phyloP scores from a whole-genome alignment of 2,888 invertebrate species.

The Meandrusa payeni region DNA sequence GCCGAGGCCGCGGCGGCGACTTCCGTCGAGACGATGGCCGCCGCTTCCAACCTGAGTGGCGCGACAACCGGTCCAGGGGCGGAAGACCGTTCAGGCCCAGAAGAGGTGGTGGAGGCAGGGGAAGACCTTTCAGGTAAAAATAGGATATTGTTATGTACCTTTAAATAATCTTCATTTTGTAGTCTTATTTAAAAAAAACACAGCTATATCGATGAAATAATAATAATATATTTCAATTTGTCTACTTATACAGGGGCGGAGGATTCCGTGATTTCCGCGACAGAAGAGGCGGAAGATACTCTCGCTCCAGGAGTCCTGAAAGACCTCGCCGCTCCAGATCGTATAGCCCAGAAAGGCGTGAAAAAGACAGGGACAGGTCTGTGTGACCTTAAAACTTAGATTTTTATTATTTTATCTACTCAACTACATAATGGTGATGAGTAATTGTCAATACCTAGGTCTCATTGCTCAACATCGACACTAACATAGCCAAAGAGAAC shows the following conservation, averaged over 20 bases:
- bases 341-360: conserved; percentile 70
- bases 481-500: too few species aligned
- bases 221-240: too few species aligned
- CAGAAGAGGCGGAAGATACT: conserved; percentile 78
- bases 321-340: conserved; percentile 68
- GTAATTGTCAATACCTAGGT: too few species aligned
- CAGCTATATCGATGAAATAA: too few species aligned
- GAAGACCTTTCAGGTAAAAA: conserved; percentile 66
- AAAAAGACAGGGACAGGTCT: conserved; percentile 75
- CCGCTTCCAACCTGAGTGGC: conserved; percentile 47
- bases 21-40: conserved; percentile 52
- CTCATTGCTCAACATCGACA: too few species aligned
- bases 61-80: conserved; percentile 59
- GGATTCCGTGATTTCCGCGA: conserved; percentile 86
- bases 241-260: too few species aligned
- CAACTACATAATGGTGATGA: too few species aligned
- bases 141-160: too few species aligned
- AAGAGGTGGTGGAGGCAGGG: conserved; percentile 62
- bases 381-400: conserved; percentile 15
- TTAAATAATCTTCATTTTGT: too few species aligned
- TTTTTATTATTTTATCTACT: too few species aligned
- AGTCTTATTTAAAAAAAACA: too few species aligned
- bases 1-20: conserved; percentile 73
- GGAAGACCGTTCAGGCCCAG: conserved; percentile 66
- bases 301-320: conserved; percentile 81